phyloP scores from a whole-genome alignment of 2,888 invertebrate genomes.

The Timema cristinae region DNA sequence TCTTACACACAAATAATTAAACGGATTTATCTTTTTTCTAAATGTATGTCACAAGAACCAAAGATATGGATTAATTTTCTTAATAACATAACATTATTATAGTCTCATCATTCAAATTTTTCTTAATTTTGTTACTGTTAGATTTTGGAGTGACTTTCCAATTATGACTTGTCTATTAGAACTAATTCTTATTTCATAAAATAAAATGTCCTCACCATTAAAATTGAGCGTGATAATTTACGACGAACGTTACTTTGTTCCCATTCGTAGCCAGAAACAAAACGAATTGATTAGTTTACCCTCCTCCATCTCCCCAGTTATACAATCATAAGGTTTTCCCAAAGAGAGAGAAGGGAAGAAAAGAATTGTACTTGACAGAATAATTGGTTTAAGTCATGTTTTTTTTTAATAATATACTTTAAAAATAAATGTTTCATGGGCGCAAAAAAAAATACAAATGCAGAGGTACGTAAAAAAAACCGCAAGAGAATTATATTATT shows the following conservation, averaged over 20 bases:
- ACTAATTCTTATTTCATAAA: too few species aligned
- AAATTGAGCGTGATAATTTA: conserved; percentile 13
- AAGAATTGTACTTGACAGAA: conserved; percentile 13
- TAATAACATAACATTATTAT: too few species aligned
- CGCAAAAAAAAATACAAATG: not conserved
- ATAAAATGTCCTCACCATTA: not conserved
- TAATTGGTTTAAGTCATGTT: conserved; percentile 17
- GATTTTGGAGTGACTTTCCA: too few species aligned
- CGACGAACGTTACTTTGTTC: not conserved
- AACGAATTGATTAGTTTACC: not conserved
- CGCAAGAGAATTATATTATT: conserved; percentile 16
- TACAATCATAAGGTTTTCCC: conserved; percentile 8
- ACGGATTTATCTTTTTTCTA: too few species aligned
- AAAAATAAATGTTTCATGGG: not conserved
- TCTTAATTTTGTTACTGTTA: too few species aligned
- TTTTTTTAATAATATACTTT: conserved; percentile 9
- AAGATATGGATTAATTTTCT: too few species aligned
- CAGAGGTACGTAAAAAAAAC: conserved; percentile 6
- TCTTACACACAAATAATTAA: too few species aligned
- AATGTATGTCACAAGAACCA: too few species aligned
- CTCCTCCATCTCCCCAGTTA: too few species aligned
- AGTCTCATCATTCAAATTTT: too few species aligned
- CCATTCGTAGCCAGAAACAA: conserved; percentile 11
- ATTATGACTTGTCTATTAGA: too few species aligned
- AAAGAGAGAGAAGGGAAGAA: not conserved